phyloP scores from a whole-genome alignment of 2,113 vertebrate species.

The Cynopterus brachyotis region DNA sequence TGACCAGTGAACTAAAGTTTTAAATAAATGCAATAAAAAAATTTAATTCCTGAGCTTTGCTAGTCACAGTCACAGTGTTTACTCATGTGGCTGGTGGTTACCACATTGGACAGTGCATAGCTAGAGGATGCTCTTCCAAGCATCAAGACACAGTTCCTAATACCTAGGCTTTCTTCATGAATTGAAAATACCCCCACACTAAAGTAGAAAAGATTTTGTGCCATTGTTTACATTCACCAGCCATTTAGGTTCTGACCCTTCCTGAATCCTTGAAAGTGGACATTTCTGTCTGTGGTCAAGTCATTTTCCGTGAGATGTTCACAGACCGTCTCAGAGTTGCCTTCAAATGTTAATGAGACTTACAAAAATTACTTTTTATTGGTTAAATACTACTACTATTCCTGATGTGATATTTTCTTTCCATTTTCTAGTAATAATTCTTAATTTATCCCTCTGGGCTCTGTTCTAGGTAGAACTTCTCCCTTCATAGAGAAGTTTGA shows the following conservation, averaged over 20 bases:
- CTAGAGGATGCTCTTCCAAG: not conserved
- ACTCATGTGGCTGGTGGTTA: not conserved
- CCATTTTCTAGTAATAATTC: not conserved
- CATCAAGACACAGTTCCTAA: not conserved
- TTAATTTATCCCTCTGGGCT: slow-evolving; percentile 18
- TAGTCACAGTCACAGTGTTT: not conserved
- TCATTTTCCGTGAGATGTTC: slow-evolving; percentile 4
- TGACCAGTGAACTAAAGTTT: slow-evolving; percentile 27
- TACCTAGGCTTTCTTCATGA: not conserved
- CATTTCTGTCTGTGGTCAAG: not conserved
- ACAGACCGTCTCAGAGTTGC: not conserved
- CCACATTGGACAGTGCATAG: not conserved
- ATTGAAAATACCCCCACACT: not conserved
- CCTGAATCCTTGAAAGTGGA: not conserved
- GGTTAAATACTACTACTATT: not conserved
- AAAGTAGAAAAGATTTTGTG: not conserved
- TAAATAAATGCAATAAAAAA: slow-evolving; percentile 39
- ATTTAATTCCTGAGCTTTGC: not conserved
- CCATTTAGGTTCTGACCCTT: not conserved
- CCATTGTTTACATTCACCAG: not conserved
- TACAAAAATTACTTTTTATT: not conserved
- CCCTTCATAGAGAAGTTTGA: slow-evolving; percentile 8
- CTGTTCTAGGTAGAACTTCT: not conserved
- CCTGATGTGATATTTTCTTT: not conserved
- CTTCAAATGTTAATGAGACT: not conserved